phyloP scores from a whole-genome alignment of 2,888 invertebrate species.

The Hypselothyrea guttata region DNA sequence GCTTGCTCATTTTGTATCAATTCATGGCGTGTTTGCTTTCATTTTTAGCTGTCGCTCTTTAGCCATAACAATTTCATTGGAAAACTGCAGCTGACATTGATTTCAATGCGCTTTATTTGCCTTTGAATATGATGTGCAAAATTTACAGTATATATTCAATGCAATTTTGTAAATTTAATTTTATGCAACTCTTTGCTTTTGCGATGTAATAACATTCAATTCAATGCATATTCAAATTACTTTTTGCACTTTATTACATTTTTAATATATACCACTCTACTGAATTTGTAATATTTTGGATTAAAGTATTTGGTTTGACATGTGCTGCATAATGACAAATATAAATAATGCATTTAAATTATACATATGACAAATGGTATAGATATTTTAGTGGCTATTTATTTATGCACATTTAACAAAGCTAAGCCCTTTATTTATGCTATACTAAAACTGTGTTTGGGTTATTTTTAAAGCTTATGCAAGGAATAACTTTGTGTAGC shows the following conservation, averaged over 20 bases:
- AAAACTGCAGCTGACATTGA: constrained; percentile 50
- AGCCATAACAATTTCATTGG: constrained; percentile 15
- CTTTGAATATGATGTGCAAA: constrained; percentile 24
- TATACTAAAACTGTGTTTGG: too few species aligned
- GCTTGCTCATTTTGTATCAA: constrained; percentile 25
- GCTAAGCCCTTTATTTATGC: too few species aligned
- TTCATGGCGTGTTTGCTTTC: constrained; percentile 23
- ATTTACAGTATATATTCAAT: not conserved
- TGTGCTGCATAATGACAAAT: constrained; percentile 9
- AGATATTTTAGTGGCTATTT: too few species aligned
- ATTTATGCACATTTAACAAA: too few species aligned
- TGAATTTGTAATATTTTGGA: constrained; percentile 35
- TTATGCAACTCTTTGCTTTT: not conserved
- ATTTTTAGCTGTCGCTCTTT: constrained; percentile 13
- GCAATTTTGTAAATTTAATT: constrained; percentile 21
- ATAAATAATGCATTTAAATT: too few species aligned
- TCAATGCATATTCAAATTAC: constrained; percentile 23
- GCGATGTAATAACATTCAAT: constrained; percentile 15
- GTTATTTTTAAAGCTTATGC: too few species aligned
- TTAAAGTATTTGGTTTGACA: constrained; percentile 23
- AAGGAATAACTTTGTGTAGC: too few species aligned
- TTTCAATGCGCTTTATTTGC: constrained; percentile 42
- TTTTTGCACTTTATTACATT: constrained; percentile 20
- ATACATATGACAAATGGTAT: too few species aligned
- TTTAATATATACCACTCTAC: not conserved